Evolutionary conservation across 2,888 invertebrate genomes (phyloP).

Genomic region (Frankliniella intonsa): DNA sequence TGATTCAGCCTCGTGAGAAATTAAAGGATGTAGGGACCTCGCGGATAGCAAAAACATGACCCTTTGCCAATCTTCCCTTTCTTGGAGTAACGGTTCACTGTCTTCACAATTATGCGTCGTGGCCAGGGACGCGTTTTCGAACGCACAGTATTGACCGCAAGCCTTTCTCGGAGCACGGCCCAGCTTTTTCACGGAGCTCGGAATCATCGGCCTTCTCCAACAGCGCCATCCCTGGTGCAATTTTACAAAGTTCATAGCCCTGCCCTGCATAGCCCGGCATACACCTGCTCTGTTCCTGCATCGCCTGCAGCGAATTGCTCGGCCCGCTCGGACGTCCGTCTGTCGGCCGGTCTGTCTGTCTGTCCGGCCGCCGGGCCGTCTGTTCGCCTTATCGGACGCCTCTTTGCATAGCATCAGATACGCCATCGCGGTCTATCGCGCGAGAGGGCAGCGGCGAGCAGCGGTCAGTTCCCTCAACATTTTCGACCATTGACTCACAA

Average conservation of each 20-base stretch:
- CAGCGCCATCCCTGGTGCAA: neutral
- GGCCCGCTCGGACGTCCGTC: neutral
- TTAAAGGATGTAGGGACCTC: no score
- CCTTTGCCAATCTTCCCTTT: no score
- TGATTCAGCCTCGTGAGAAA: no score
- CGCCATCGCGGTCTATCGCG: neutral
- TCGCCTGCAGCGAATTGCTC: constrained; percentile 17
- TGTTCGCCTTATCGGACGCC: neutral
- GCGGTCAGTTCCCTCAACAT: no score
- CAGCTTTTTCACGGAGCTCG: neutral
- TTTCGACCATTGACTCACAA: no score
- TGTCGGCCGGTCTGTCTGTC: neutral
- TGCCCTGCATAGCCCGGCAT: constrained; percentile 10
- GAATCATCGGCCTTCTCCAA: neutral
- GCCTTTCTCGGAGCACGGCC: neutral
- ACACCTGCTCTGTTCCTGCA: constrained; percentile 16
- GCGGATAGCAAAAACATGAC: no score
- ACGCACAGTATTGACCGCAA: neutral
- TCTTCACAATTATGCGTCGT: no score
- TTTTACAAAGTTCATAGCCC: constrained; percentile 13
- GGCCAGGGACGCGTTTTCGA: neutral
- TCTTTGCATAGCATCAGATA: constrained; percentile 26
- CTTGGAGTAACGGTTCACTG: no score
- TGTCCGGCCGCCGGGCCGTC: neutral
- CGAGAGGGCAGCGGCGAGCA: no score